Base-by-base conservation (phyloP, 2,888 invertebrate genomes). In the Acronicta alni region DNA sequence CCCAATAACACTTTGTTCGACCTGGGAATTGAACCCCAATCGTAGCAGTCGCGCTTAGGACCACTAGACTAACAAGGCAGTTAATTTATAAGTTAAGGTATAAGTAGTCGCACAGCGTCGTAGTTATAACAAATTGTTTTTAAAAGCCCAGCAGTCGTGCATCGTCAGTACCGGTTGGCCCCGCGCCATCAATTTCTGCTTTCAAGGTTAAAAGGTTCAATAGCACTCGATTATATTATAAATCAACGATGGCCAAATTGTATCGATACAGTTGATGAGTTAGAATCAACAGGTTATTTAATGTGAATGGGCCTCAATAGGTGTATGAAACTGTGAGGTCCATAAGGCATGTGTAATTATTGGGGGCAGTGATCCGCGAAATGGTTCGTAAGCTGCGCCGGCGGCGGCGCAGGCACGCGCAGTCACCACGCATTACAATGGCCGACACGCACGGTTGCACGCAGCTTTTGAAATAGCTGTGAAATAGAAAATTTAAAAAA, bases 291-390 rank as follows among this genome's bases (percentile, higher is more conserved):
- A 88, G 87, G 89, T 90, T 85, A 83, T 84, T 53, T 67, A 62
- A 51, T 64, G 68, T 68, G 60, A 61, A 77, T 72, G 60, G 56
- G 57, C 58, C 55, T 77, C 72, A 77, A 54, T 75, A 72, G 75
- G 75, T 79, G 80, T 84, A 83, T 78, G 73, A 80, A 83, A 85
- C 79, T 79, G 81, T 81, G 77, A 78, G 77, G 76, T 81, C 73
- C 73, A 74, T 81, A 76, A 82, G 75, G 77, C 76, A 72, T 61
- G 82, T 84, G 82, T 84, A 89, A 91, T 93, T 91, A 92, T 79
- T 66, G 85, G 53, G 77, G 65, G 84, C 89, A 89, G 80, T 81
- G 85, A 88, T 81, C 86, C 89, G 89, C 85, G 88, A 89, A 93
- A 92, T 92, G 73, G 81, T 74, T 75, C 79, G 75, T 72, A 75